Conservation (phyloP, 2,113 vertebrate genomes). For the Eira barbara region DNA sequence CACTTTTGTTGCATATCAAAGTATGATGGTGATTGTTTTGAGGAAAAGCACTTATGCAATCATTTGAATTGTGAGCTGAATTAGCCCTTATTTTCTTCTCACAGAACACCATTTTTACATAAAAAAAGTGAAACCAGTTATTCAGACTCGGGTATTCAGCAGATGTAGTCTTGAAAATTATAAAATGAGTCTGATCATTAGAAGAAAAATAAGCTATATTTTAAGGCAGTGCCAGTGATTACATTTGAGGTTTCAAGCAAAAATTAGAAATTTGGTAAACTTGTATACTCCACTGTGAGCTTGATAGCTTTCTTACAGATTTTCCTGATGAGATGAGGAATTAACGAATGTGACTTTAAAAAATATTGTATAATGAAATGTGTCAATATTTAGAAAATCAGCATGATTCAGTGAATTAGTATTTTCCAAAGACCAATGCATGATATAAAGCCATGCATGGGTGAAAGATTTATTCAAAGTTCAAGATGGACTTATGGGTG, state of each 20-base stretch:
- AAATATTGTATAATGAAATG: neutral
- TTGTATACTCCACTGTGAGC: neutral
- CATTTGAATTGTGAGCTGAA: neutral
- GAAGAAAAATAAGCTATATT: neutral
- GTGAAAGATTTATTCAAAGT: neutral
- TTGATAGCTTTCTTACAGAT: constrained; percentile 25
- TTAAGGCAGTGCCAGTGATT: neutral
- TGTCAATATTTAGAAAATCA: neutral
- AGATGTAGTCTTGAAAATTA: neutral
- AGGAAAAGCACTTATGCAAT: neutral
- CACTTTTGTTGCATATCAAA: neutral
- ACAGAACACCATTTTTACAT: neutral
- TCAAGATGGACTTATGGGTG: neutral
- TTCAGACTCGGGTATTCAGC: neutral
- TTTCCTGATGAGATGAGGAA: neutral
- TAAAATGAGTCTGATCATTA: neutral
- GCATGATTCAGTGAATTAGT: neutral
- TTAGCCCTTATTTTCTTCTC: neutral
- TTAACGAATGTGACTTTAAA: neutral
- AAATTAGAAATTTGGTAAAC: neutral
- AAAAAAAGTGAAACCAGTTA: neutral
- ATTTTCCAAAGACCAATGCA: neutral
- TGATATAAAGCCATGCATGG: neutral
- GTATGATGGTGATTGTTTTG: neutral
- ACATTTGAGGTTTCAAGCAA: constrained; percentile 11